Evolutionary conservation across 2,888 invertebrate species (phyloP).

Genomic region (Cosmia trapezina): DNA sequence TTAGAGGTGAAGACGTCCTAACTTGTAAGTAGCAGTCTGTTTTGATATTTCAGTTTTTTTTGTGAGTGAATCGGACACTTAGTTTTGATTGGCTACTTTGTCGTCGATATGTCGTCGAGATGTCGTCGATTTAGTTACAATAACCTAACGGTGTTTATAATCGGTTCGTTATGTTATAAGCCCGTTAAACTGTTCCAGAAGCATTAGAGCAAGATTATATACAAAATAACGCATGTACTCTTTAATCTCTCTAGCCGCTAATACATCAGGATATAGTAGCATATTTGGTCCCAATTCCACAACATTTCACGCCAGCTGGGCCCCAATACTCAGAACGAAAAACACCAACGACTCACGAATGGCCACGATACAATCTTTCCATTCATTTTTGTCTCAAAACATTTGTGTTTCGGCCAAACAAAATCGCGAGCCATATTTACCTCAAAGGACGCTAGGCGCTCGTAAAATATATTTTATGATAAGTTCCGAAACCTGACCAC

Average conservation of each 20-base stretch:
- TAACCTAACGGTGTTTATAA: too few relatives aligned
- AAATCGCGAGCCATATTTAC: conserved; percentile 46
- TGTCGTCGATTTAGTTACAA: not conserved
- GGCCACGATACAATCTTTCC: conserved; percentile 31
- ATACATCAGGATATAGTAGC: not conserved
- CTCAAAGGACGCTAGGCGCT: conserved; percentile 44
- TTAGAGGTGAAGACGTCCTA: not conserved
- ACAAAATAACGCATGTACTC: too few relatives aligned
- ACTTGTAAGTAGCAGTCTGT: conserved; percentile 1
- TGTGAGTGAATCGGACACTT: not conserved
- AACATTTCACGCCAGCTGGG: not conserved
- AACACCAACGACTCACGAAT: too few relatives aligned
- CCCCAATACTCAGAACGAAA: conserved; percentile 8
- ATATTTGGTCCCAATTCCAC: not conserved
- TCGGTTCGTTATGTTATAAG: too few relatives aligned
- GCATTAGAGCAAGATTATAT: too few relatives aligned
- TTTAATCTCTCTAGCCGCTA: not conserved
- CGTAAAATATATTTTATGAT: conserved; percentile 65
- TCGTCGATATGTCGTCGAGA: too few relatives aligned
- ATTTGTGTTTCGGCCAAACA: conserved; percentile 48
- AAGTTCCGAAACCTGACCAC: conserved; percentile 57
- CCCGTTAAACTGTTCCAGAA: too few relatives aligned
- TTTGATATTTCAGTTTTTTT: conserved; percentile 4
- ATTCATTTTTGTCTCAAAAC: conserved; percentile 48
- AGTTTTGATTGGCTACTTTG: not conserved